Evolutionary conservation across 2,797 vertebrate genomes (phyloP), one percentile per base, ranked within the genome.

Genomic region (Xiphorhynchus erythropygius): DNA sequence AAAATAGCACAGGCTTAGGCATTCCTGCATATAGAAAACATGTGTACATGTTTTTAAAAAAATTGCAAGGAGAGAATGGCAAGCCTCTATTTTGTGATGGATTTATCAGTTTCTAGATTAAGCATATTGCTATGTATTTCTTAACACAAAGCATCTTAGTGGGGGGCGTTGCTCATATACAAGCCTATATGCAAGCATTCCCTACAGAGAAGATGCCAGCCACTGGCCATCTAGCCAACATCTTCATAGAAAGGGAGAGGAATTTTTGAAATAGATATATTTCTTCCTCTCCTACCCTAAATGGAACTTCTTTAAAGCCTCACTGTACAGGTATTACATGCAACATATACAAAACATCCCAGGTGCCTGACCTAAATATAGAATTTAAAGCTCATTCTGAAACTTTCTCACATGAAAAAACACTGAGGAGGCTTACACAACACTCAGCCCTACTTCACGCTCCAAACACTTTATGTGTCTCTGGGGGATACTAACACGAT

Each of bases 401-500:
- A 81, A 42, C 25, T 15, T 78, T 50, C 49, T 68, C 8, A 18
- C 11, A 42, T 44, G 32, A 67, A 64, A 42, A 79, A 50, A 32
- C 11, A 35, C 9, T 5, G 8, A 13, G 33, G 46, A 87, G 30
- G 4, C 39, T 92, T 46, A 60, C 19, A 41, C 11, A 67, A 13
- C 11, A 19, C 13, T 25, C 64, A 78, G 49, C 8, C 32, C 37
- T 73, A 15, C 56, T 62, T 70, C 56, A 24, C 5, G 44, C 53
- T 84, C 67, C 67, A 49, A 41, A 60, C 22, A 42, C 12, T 50
- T 39, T 7, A 18, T 21, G 25, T 11, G 77, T 39, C 56, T 77
- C 42, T 23, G 9, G 47, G 27, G 8, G 9, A 46, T 46, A 35
- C 0, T 0, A 30, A 21, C 89, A 74, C 0, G 0, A 82, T 50